Conservation (phyloP, 2,888 invertebrate genomes). For the Drosophila falleni region DNA sequence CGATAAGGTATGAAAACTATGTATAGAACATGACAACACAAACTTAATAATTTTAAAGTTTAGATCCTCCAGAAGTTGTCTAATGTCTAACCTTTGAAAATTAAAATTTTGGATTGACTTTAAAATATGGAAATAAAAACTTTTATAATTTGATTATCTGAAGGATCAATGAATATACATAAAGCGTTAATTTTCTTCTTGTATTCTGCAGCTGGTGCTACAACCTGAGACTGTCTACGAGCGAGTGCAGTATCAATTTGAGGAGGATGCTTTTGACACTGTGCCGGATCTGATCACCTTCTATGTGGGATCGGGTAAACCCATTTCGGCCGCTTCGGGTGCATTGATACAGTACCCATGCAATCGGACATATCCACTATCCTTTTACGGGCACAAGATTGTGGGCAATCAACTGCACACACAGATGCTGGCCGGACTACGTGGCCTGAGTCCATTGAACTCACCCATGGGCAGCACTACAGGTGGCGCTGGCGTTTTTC, state of each 20-base stretch:
- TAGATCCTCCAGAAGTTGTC: too few relatives aligned
- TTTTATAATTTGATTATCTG: too few relatives aligned
- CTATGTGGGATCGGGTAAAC: constrained; percentile 95
- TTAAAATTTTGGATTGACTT: too few relatives aligned
- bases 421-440: constrained; percentile 85
- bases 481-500: constrained; percentile 73
- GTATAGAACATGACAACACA: too few relatives aligned
- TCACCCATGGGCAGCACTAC: constrained; percentile 85
- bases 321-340: constrained; percentile 95
- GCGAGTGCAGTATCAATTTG: constrained; percentile 96
- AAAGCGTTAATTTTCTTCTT: background rate
- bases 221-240: constrained; percentile 97
- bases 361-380: constrained; percentile 92
- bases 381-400: constrained; percentile 89
- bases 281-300: constrained; percentile 97
- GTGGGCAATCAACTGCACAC: constrained; percentile 86
- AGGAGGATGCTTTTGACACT: constrained; percentile 96
- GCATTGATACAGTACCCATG: constrained; percentile 94
- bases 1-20: too few relatives aligned
- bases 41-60: too few relatives aligned
- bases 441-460: constrained; percentile 84
- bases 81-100: too few relatives aligned
- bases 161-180: background rate
- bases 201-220: constrained; percentile 89
- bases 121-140: too few relatives aligned